A percentile compares a stretch with the other conserved stretches of the same genome.
phyloP scores from a whole-genome alignment of 2,797 vertebrate species.

The Phoxinus dragarum region DNA sequence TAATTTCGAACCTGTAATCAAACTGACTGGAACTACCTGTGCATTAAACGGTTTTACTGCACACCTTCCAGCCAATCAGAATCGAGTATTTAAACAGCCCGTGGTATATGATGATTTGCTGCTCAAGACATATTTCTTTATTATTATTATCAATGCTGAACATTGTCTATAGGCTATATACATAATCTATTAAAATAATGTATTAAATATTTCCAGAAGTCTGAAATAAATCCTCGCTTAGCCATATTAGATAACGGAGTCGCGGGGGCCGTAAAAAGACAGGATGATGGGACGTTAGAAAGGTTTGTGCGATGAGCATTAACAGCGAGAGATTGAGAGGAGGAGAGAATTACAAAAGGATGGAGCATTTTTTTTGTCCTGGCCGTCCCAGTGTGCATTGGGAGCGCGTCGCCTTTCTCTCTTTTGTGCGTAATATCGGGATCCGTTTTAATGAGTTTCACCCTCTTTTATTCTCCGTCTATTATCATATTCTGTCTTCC shows the following conservation, averaged over 20 bases:
- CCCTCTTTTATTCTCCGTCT: constrained; percentile 38
- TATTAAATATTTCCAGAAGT: not conserved
- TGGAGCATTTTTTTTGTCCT: constrained; percentile 28
- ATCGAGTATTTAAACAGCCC: too few species aligned
- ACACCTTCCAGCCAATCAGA: too few species aligned
- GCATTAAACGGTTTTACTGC: too few species aligned
- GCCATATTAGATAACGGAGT: not conserved
- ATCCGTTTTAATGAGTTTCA: constrained; percentile 67
- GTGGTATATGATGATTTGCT: too few species aligned
- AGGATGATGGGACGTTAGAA: constrained; percentile 23
- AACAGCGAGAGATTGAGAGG: constrained; percentile 25
- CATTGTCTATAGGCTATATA: not conserved
- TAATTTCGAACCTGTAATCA: too few species aligned
- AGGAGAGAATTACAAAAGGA: constrained; percentile 32
- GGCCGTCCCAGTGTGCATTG: constrained; percentile 50
- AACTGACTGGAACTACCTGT: too few species aligned
- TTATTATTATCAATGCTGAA: not conserved
- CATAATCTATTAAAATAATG: not conserved
- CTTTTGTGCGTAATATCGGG: constrained; percentile 59
- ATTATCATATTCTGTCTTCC: constrained; percentile 47
- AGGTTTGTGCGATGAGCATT: constrained; percentile 32
- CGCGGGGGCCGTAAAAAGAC: constrained; percentile 31
- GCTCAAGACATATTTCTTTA: not conserved
- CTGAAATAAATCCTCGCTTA: not conserved
- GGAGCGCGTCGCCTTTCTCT: constrained; percentile 53